phyloP scores from a whole-genome alignment of 2,797 vertebrate species.

The Diplodus sargus region DNA sequence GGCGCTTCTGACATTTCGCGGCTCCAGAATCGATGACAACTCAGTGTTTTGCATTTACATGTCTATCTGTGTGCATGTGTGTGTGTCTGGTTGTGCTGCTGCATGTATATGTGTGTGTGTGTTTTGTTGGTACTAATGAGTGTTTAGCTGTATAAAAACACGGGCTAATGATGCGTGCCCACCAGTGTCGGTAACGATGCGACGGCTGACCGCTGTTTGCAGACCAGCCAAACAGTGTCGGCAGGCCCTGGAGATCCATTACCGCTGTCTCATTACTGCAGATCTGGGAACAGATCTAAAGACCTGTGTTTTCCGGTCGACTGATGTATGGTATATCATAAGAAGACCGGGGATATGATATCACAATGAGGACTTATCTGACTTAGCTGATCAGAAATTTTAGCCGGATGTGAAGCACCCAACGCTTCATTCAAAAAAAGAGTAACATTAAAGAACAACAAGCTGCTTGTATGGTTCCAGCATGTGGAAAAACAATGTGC shows the following conservation, averaged over 20 bases:
- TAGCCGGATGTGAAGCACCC: too few relatives aligned
- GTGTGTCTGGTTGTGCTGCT: constrained; percentile 15
- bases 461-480: not conserved
- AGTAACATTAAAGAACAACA: not conserved
- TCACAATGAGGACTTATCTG: not conserved
- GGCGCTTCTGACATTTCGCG: constrained; percentile 60
- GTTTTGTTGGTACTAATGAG: constrained; percentile 66
- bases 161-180: constrained; percentile 71
- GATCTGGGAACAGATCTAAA: constrained; percentile 56
- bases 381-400: too few relatives aligned
- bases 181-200: constrained; percentile 42
- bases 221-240: constrained; percentile 43
- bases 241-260: constrained; percentile 60
- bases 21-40: constrained; percentile 43
- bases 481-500: not conserved
- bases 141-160: constrained; percentile 68
- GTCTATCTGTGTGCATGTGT: constrained; percentile 19
- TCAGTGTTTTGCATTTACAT: constrained; percentile 44
- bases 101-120: constrained; percentile 2
- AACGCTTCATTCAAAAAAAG: not conserved
- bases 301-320: constrained; percentile 21
- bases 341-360: not conserved
- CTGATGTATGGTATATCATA: constrained; percentile 37
- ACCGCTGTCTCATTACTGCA: constrained; percentile 67
- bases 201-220: constrained; percentile 50